phyloP scores from a whole-genome alignment of 2,888 invertebrate genomes.

The Nomada hirtipes region DNA sequence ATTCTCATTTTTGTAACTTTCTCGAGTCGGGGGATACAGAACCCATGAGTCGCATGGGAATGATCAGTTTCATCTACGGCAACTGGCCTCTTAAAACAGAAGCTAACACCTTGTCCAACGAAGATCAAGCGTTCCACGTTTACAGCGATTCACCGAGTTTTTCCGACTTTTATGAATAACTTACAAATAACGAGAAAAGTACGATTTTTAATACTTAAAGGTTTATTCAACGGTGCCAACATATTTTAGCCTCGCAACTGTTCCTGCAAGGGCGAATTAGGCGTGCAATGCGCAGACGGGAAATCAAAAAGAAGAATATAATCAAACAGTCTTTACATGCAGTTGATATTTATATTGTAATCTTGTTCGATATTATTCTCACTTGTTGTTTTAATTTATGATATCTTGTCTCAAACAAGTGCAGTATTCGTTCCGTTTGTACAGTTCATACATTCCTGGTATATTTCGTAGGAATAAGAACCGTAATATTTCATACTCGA shows the following conservation, averaged over 20 bases:
- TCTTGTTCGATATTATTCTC: neutral
- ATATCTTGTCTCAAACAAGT: neutral
- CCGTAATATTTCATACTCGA: conserved; percentile 2
- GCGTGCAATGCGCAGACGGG: neutral
- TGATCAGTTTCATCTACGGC: conserved; percentile 73
- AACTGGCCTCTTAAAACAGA: conserved; percentile 56
- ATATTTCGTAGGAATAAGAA: conserved; percentile 16
- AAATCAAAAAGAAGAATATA: neutral
- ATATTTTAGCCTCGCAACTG: conserved; percentile 21
- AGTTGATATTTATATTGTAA: neutral
- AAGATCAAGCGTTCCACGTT: conserved; percentile 64
- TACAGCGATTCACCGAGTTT: conserved; percentile 72
- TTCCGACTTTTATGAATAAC: conserved; percentile 71
- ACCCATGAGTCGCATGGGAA: conserved; percentile 65
- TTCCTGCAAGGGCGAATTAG: neutral
- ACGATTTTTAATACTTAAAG: conserved; percentile 3
- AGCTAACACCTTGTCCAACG: conserved; percentile 52
- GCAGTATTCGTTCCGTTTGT: neutral
- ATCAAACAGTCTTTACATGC: conserved; percentile 14
- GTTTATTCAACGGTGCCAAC: conserved; percentile 23
- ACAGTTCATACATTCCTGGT: conserved; percentile 1
- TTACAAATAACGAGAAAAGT: neutral
- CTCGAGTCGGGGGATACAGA: conserved; percentile 69
- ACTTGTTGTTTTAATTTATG: neutral
- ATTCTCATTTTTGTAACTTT: conserved; percentile 44